A percentile compares a stretch with the other conserved stretches of the same genome.
Conservation (phyloP, 2,113 vertebrate species). For the Casuarius casuarius region DNA sequence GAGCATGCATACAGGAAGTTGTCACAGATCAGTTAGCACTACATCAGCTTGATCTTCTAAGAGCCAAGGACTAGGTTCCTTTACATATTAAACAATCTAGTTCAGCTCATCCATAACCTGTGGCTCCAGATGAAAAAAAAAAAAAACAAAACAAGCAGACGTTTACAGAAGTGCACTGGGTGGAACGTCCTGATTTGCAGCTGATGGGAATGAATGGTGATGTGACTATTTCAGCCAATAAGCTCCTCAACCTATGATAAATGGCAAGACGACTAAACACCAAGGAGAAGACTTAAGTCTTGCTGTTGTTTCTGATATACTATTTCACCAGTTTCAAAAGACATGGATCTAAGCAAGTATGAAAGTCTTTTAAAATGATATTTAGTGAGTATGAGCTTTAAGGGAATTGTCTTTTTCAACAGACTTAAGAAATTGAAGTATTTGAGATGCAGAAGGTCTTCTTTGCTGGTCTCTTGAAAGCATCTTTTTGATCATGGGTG, state of each 20-base stretch:
- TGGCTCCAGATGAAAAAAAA: not conserved
- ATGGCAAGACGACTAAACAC: not conserved
- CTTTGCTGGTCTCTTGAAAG: not conserved
- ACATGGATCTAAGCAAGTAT: not conserved
- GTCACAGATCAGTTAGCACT: not conserved
- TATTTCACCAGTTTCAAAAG: not conserved
- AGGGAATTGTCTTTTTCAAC: not conserved
- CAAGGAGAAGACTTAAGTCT: not conserved
- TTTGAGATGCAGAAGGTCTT: not conserved
- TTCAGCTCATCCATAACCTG: not conserved
- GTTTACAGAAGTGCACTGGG: not conserved
- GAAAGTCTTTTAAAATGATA: not conserved
- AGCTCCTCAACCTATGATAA: not conserved
- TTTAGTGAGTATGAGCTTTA: not conserved
- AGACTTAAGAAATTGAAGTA: not conserved
- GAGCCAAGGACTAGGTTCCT: not conserved
- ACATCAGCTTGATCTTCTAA: not conserved
- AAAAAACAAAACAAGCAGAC: not conserved
- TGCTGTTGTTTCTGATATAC: not conserved
- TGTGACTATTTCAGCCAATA: not conserved
- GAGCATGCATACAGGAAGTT: not conserved
- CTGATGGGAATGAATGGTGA: not conserved
- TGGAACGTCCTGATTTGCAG: not conserved
- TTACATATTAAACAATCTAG: not conserved
- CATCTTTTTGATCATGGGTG: conserved; percentile 29